Percentiles rank a stretch among this genome's conserved stretches.
Evolutionary conservation across 1,140 invertebrate genomes (phyloP).

Genomic region (Monomorium pharaonis): DNA sequence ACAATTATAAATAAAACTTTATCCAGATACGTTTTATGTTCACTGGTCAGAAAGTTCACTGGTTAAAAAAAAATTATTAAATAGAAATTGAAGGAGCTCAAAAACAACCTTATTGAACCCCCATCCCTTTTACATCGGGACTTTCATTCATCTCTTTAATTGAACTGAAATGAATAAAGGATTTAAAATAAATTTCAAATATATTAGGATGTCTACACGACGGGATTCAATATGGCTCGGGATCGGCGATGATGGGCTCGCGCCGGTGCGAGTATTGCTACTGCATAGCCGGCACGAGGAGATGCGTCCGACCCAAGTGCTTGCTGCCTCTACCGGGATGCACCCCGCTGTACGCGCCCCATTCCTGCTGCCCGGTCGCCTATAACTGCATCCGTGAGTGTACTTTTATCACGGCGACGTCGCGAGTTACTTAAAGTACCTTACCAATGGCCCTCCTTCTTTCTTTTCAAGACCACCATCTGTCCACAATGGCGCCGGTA

Average conservation of each 20-base stretch:
- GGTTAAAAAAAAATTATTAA: too few relatives aligned
- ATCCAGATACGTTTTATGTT: too few relatives aligned
- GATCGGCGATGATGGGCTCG: conserved; percentile 93
- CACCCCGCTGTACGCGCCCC: conserved; percentile 88
- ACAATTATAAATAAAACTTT: too few relatives aligned
- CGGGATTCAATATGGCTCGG: conserved; percentile 91
- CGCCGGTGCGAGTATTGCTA: conserved; percentile 94
- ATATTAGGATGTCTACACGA: conserved; percentile 89
- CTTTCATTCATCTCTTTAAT: neutral
- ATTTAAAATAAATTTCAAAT: neutral
- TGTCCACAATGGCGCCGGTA: conserved; percentile 76
- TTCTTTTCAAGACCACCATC: conserved; percentile 74
- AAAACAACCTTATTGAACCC: too few relatives aligned
- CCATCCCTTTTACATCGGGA: too few relatives aligned
- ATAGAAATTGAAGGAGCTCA: too few relatives aligned
- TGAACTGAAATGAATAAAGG: neutral
- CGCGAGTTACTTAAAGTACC: conserved; percentile 16
- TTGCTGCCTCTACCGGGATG: conserved; percentile 92
- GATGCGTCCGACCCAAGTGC: conserved; percentile 93
- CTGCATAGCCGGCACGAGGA: conserved; percentile 91
- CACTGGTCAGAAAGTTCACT: too few relatives aligned
- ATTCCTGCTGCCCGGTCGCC: conserved; percentile 93
- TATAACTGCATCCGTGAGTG: conserved; percentile 90
- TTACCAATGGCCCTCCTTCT: conserved; percentile 52
- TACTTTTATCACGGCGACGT: conserved; percentile 17